A percentile compares a stretch with the other conserved stretches of the same genome.
phyloP scores from a whole-genome alignment of 1,140 invertebrate species.

The Apis cerana region DNA sequence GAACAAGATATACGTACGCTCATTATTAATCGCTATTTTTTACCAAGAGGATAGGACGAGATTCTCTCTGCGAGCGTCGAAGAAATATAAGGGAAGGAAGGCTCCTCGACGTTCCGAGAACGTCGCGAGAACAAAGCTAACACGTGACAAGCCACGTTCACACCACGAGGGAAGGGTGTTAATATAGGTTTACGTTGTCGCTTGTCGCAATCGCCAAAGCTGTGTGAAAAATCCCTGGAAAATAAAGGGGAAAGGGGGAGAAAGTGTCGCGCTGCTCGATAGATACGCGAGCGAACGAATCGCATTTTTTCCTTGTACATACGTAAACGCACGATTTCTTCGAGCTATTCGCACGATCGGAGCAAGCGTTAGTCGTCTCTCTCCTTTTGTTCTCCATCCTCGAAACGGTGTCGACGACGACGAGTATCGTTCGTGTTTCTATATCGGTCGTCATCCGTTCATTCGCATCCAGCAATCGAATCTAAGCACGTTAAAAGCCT shows the following conservation, averaged over 20 bases:
- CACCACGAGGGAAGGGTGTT: neutral
- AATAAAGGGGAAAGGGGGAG: conserved; percentile 14
- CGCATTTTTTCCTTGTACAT: conserved; percentile 49
- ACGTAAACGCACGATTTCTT: conserved; percentile 31
- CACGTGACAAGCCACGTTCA: neutral
- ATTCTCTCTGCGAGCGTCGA: conserved; percentile 31
- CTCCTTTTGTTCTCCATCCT: conserved; percentile 30
- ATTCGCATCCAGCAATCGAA: too few species aligned
- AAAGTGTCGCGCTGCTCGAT: neutral
- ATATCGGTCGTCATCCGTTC: too few species aligned
- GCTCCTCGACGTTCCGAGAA: too few species aligned
- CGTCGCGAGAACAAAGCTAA: neutral
- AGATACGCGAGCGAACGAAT: conserved; percentile 17
- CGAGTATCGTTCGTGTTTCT: too few species aligned
- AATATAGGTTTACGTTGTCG: conserved; percentile 46
- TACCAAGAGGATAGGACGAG: conserved; percentile 49
- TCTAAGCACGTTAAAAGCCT: neutral
- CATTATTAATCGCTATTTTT: conserved; percentile 66
- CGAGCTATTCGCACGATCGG: neutral
- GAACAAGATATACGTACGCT: conserved; percentile 54
- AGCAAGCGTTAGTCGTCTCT: conserved; percentile 12
- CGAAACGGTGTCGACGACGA: neutral
- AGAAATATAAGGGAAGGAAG: neutral
- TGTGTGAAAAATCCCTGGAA: conserved; percentile 13
- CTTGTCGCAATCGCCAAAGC: conserved; percentile 61